Conservation (phyloP, 2,888 invertebrate genomes). For the Rugalucina vietnamica region DNA sequence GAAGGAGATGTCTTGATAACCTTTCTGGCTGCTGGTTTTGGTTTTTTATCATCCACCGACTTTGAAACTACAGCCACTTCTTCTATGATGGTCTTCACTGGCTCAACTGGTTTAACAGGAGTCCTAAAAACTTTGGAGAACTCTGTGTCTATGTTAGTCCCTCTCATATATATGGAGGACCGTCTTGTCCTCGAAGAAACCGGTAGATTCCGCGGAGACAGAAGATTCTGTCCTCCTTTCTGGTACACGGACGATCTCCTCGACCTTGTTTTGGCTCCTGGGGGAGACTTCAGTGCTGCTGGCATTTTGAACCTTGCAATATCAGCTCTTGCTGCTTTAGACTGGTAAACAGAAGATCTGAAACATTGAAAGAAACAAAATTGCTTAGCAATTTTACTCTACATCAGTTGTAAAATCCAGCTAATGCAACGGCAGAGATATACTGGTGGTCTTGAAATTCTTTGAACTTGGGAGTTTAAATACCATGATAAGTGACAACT, state of each 20-base stretch:
- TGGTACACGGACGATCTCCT: slow-evolving; percentile 70
- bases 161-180: slow-evolving; percentile 53
- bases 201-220: slow-evolving; percentile 30
- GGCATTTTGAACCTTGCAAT: slow-evolving; percentile 54
- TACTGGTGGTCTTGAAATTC: no score
- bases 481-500: no score
- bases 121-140: slow-evolving; percentile 61
- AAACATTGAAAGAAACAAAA: no score
- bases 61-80: neutral
- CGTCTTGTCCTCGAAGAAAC: slow-evolving; percentile 29
- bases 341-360: slow-evolving; percentile 66
- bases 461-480: no score
- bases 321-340: slow-evolving; percentile 29
- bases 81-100: neutral
- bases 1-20: neutral
- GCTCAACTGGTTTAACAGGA: slow-evolving; percentile 34
- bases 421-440: no score
- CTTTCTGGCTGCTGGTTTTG: neutral
- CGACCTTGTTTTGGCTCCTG: slow-evolving; percentile 65
- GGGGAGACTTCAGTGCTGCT: slow-evolving; percentile 56
- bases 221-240: slow-evolving; percentile 43
- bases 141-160: slow-evolving; percentile 34
- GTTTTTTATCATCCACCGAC: neutral
- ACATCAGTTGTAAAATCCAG: no score
- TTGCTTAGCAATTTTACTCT: no score